Percentiles rank a stretch among this genome's conserved stretches.
These are phyloP conservation scores for Craniophora ligustri DNA, from an alignment of 2,888 invertebrate species.

Conservation along the genomic window DNA sequence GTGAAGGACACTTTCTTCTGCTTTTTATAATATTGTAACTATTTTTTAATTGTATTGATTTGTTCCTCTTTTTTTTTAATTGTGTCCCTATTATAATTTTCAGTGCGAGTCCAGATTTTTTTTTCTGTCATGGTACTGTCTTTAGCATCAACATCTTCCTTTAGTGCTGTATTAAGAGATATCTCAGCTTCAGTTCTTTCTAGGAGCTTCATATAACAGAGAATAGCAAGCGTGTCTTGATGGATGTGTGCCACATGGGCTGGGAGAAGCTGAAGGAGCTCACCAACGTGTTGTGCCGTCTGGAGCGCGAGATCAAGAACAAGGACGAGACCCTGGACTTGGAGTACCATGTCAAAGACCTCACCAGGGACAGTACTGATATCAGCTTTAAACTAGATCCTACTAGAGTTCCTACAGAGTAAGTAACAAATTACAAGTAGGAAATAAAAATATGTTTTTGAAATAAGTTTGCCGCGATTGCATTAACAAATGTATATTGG, in stretches of 20 bases:
- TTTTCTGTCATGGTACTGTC: no score
- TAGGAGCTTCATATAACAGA: constrained; percentile 84
- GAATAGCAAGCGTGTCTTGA: constrained; percentile 80
- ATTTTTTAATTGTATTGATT: no score
- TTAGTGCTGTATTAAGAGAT: neutral
- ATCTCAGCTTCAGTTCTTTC: constrained; percentile 16
- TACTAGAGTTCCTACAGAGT: constrained; percentile 92
- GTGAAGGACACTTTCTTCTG: no score
- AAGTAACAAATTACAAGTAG: constrained; percentile 51
- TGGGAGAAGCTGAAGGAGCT: constrained; percentile 94
- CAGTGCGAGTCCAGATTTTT: no score
- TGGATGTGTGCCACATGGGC: constrained; percentile 86
- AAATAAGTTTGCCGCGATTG: no score
- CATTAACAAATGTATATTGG: no score
- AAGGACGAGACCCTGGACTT: constrained; percentile 94
- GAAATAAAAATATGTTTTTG: no score
- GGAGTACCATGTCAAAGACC: constrained; percentile 92
- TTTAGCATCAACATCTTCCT: no score
- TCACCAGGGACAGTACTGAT: constrained; percentile 92
- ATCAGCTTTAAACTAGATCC: constrained; percentile 95
- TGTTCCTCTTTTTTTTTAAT: no score
- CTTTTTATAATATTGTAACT: no score
- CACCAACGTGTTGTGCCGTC: constrained; percentile 91
- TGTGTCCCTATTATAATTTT: no score
- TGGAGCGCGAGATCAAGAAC: constrained; percentile 92